Evolutionary conservation across 2,113 vertebrate genomes (phyloP).

Genomic region (Rhinoderma darwinii): DNA sequence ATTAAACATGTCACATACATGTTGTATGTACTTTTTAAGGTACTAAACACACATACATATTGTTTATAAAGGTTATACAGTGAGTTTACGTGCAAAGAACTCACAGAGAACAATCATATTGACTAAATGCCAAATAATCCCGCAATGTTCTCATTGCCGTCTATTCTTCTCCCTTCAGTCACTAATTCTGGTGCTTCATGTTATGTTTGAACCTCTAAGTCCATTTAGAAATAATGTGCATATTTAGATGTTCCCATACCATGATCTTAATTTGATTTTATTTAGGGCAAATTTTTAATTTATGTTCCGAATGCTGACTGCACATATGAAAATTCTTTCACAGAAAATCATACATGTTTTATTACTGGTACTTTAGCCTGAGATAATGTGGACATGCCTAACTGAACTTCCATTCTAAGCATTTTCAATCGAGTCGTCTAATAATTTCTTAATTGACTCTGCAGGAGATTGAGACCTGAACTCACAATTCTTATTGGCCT

Average conservation of each 20-base stretch:
- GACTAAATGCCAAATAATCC: slow-evolving; percentile 1
- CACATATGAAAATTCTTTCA: background rate
- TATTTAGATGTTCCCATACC: background rate
- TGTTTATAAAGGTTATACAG: slow-evolving; percentile 18
- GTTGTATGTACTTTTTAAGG: background rate
- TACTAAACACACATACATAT: background rate
- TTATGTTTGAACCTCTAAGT: background rate
- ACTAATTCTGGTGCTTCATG: background rate
- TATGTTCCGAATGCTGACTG: background rate
- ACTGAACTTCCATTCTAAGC: background rate
- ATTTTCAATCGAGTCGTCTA: background rate
- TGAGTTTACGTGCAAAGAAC: slow-evolving; percentile 14
- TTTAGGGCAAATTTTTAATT: background rate
- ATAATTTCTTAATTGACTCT: no score
- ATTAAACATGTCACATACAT: slow-evolving; percentile 33
- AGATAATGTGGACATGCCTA: background rate
- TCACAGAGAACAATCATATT: slow-evolving; percentile 27
- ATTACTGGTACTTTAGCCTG: background rate
- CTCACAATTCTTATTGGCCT: background rate
- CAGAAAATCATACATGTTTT: background rate
- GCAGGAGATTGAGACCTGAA: background rate
- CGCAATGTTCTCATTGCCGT: background rate
- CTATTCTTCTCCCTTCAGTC: background rate
- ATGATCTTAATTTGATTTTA: background rate
- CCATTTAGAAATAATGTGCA: background rate